Evolutionary conservation across 2,888 invertebrate genomes (phyloP), one percentile per base, ranked within the genome.

Genomic region (Galerucella pusilla): DNA sequence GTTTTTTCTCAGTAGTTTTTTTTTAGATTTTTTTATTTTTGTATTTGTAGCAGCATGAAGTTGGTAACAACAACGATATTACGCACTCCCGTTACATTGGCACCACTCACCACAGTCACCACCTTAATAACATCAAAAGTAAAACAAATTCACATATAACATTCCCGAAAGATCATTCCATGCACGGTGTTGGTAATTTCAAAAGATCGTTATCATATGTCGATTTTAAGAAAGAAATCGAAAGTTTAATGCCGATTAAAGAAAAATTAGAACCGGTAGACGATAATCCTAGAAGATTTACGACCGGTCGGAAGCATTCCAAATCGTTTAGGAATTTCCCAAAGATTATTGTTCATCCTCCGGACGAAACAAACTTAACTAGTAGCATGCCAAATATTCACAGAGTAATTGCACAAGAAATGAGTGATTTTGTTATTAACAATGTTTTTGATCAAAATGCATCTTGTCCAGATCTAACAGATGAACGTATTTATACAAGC

Each of bases 31-130:
- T 78, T 81, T 78, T 80, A 80, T 83, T 84, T 85, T 84, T 84
- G 83, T 84, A 82, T 82, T 86, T 87, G 83, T 87, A 86, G 87
- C 85, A 81, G 86, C 86, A 85, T 86, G 85, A 81, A 78, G 83
- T 82, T 81, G 83, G 82, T 84, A 83, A 80, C 83, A 74, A 70
- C 78, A 74, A 68, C 78, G 70, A 74, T 79, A 76, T 72, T 75
- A 78, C 75, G 75, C 82, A 83, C 80, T 77, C 80, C 71, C 77
- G 80, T 77, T 77, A 80, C 77, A 81, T 85, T 84, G 85, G 85
- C 86, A 86, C 84, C 84, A 84, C 85, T 75, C 76, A 75, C 75
- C 75, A 78, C 71, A 78, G 75, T 75, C 72, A 66, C 74, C 71
- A 73, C 70, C 70, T 64, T 49, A 76, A 76, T 70, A 76, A 70